Percentiles rank a stretch among this genome's conserved stretches.
Conservation (phyloP, 1,140 invertebrate species). For the Centruroides sculpturatus region DNA sequence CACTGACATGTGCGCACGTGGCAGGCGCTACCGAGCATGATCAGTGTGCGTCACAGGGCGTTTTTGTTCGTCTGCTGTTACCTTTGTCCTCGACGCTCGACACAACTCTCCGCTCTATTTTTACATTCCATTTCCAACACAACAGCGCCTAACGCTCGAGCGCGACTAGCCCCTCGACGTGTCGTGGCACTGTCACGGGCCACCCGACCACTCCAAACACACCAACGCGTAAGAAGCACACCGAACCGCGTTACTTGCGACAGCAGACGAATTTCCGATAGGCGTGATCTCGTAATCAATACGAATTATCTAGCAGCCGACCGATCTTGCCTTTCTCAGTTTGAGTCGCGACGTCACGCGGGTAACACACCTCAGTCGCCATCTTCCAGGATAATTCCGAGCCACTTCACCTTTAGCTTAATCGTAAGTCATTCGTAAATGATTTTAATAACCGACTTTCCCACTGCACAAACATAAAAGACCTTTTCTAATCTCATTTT, state of each 20-base stretch:
- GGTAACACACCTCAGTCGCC: too few relatives aligned
- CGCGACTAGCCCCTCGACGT: neutral
- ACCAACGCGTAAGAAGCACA: neutral
- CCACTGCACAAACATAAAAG: too few relatives aligned
- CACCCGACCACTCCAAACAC: too few relatives aligned
- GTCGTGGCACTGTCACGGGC: neutral
- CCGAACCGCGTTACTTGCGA: constrained; percentile 3
- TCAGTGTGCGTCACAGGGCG: too few relatives aligned
- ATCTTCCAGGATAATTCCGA: too few relatives aligned
- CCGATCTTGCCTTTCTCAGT: too few relatives aligned
- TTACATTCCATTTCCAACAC: neutral
- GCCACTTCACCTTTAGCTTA: too few relatives aligned
- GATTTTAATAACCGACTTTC: too few relatives aligned
- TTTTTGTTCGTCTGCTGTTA: neutral
- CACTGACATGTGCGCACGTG: neutral
- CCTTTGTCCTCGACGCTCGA: neutral
- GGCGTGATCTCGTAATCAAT: constrained; percentile 19
- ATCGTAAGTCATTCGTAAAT: too few relatives aligned
- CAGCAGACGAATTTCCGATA: constrained; percentile 19
- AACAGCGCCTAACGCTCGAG: neutral
- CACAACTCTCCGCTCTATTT: neutral
- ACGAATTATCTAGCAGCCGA: neutral
- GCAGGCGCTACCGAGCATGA: too few relatives aligned
- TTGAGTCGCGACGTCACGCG: too few relatives aligned
- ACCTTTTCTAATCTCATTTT: too few relatives aligned